Evolutionary conservation across 2,113 vertebrate genomes (phyloP), one percentile per base, ranked within the genome.

Genomic region (Sander vitreus): DNA sequence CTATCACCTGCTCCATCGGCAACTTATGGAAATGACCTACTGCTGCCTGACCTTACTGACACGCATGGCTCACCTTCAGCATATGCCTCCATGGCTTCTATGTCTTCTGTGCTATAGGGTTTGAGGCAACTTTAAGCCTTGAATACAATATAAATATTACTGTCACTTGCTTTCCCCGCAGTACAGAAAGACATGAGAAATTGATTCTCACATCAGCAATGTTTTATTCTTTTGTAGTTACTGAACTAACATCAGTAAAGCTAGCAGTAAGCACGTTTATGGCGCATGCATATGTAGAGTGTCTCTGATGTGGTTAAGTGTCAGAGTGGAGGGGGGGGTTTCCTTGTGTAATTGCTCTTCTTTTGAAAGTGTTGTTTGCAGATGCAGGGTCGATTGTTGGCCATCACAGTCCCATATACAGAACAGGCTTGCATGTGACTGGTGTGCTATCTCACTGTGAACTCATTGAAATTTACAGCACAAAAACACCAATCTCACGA

Each of bases 1-100:
- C 64, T 67, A 76, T 91, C 89, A 93, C 92, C 87, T 90, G 88
- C 90, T 88, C 89, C 81, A 81, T 86, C 88, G 79, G 80, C 90
- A 91, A 86, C 89, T 91, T 93, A 92, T 94, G 89, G 90, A 93
- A 93, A 92, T 93, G 85, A 94, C 87, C 92, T 83, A 89, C 87
- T 91, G 90, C 80, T 90, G 89, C 85, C 90, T 89, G 88, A 93
- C 90, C 85, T 92, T 67, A 80, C 79, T 76, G 87, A 89, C 88
- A 88, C 64, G 86, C 88, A 86, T 80, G 89, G 79, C 87, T 94
- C 91, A 93, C 93, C 93, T 94, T 94, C 93, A 93, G 89, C 88
- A 83, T 84, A 78, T 80, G 86, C 59, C 85, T 39, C 58, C 84
- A 25, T 33, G 54, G 75, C 80, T 27, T 67, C 72, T 54, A 23